Conservation (phyloP, 2,797 vertebrate species). For the Muscicapa comitata region DNA sequence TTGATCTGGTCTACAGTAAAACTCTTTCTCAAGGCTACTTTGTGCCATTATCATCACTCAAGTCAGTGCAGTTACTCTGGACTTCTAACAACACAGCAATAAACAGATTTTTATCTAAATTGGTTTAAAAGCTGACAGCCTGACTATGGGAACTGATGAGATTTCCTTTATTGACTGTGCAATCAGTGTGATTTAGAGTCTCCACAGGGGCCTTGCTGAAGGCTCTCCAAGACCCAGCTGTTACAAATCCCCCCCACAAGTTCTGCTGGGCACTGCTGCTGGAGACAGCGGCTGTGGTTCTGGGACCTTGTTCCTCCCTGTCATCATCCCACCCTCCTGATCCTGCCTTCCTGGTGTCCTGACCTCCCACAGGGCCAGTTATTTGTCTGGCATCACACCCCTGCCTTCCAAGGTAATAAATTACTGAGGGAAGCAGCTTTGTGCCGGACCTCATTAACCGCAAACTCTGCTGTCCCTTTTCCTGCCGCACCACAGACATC, state of each 20-base stretch:
- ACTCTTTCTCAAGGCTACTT: background rate
- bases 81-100: background rate
- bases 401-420: slow-evolving; percentile 24
- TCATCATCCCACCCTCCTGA: background rate
- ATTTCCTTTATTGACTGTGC: background rate
- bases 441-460: background rate
- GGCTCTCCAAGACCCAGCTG: background rate
- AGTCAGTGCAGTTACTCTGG: background rate
- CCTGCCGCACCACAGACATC: background rate
- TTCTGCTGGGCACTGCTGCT: background rate
- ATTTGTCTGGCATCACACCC: slow-evolving; percentile 21
- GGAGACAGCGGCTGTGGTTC: background rate
- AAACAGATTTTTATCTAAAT: background rate
- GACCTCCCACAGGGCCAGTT: background rate
- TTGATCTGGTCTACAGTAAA: background rate
- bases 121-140: slow-evolving; percentile 10
- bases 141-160: background rate
- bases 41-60: background rate
- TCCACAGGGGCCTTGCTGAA: background rate
- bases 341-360: background rate
- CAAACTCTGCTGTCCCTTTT: background rate
- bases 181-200: background rate
- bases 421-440: background rate
- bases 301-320: background rate
- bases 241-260: background rate